phyloP scores from a whole-genome alignment of 2,888 invertebrate species.

The Hemaris fuciformis region DNA sequence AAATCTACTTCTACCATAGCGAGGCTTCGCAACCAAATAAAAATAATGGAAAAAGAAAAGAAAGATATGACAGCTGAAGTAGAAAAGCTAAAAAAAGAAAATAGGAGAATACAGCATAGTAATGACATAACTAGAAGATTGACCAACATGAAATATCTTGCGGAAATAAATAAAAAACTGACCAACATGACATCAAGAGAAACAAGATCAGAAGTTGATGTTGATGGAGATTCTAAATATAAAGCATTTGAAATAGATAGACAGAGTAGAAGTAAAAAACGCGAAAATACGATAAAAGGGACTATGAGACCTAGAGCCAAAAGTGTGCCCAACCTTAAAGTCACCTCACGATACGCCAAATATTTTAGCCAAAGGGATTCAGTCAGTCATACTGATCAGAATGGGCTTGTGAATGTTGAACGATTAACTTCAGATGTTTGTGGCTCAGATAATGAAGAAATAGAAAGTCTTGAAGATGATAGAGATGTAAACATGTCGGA shows the following conservation, averaged over 20 bases:
- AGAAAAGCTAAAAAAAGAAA: constrained; percentile 85
- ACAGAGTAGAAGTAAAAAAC: constrained; percentile 55
- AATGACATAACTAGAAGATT: constrained; percentile 80
- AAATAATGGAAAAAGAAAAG: constrained; percentile 87
- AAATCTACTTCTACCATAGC: constrained; percentile 87
- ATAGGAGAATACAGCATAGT: constrained; percentile 82
- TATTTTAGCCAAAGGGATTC: constrained; percentile 75
- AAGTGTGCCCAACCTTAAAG: constrained; percentile 76
- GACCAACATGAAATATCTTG: constrained; percentile 87
- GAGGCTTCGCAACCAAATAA: constrained; percentile 87
- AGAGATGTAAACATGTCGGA: constrained; percentile 33
- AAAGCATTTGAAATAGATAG: constrained; percentile 70
- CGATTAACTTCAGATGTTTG: constrained; percentile 20
- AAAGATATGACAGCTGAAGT: constrained; percentile 83
- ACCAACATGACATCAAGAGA: constrained; percentile 56
- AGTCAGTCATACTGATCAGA: constrained; percentile 53
- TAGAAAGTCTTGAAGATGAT: constrained; percentile 21
- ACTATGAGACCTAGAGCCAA: constrained; percentile 61
- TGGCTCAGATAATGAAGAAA: constrained; percentile 34
- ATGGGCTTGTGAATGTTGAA: constrained; percentile 37
- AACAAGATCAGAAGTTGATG: constrained; percentile 46
- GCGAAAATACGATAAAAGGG: constrained; percentile 34
- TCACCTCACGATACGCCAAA: constrained; percentile 75
- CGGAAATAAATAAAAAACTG: constrained; percentile 86
- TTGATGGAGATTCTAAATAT: constrained; percentile 59